Percentiles rank a stretch among this genome's conserved stretches.
Conservation (phyloP, 2,113 vertebrate species). For the Synodontis membranacea region DNA sequence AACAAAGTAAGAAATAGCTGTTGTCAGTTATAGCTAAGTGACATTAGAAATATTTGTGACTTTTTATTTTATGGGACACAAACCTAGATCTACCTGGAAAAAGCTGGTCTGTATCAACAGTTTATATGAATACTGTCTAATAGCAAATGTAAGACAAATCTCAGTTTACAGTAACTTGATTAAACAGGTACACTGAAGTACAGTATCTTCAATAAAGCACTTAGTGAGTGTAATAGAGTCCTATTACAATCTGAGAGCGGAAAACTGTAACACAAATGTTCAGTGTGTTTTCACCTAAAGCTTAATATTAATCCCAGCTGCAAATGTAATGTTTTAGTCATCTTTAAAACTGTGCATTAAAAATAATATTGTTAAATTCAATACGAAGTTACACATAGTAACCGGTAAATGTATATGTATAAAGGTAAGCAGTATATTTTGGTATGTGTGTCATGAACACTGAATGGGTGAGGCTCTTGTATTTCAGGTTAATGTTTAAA, state of each 20-base stretch:
- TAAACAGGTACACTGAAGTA: background rate
- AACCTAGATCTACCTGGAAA: background rate
- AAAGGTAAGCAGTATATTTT: background rate
- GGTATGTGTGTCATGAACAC: background rate
- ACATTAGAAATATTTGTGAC: background rate
- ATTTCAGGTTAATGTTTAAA: slow-evolving; percentile 68
- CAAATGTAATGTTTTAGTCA: background rate
- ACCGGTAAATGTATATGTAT: background rate
- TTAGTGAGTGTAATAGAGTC: too few relatives aligned
- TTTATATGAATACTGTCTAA: background rate
- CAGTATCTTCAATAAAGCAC: background rate
- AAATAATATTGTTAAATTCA: background rate
- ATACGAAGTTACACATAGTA: background rate
- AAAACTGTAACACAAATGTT: background rate
- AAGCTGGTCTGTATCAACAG: background rate
- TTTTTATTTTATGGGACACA: background rate
- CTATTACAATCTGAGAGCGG: background rate
- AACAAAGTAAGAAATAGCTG: background rate
- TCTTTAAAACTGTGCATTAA: background rate
- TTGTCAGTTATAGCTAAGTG: background rate
- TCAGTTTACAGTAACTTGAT: background rate
- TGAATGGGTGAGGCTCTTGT: slow-evolving; percentile 7
- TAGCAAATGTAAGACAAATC: background rate
- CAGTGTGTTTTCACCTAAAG: background rate
- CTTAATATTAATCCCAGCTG: background rate